Evolutionary conservation across 2,797 vertebrate species (phyloP).

Genomic region (Mallotus villosus): DNA sequence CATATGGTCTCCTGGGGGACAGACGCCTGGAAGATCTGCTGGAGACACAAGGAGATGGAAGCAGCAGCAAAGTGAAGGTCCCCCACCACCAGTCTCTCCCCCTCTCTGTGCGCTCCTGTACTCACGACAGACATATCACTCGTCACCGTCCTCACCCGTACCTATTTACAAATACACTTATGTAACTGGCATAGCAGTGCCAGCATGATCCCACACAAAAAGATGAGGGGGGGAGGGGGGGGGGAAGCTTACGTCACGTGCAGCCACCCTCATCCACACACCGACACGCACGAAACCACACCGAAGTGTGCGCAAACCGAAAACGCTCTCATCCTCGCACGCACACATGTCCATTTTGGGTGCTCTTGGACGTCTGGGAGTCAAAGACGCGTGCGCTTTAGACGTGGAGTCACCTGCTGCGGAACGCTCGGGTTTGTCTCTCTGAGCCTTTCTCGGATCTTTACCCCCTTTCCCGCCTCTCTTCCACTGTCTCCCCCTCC

Average conservation of each 20-base stretch:
- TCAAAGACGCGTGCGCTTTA: not conserved
- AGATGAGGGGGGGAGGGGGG: not conserved
- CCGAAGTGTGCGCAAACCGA: not conserved
- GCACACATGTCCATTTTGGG: not conserved
- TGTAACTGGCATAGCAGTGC: constrained; percentile 5
- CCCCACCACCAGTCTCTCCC: constrained; percentile 5
- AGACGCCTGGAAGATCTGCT: constrained; percentile 17
- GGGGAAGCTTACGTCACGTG: not conserved
- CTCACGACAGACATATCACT: constrained; percentile 7
- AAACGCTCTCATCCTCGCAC: not conserved
- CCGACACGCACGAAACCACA: not conserved
- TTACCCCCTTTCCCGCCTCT: not conserved
- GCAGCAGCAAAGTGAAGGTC: not conserved
- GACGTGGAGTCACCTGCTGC: not conserved
- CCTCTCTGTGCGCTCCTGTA: not conserved
- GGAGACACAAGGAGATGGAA: constrained; percentile 3
- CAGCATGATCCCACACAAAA: not conserved
- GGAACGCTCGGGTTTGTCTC: not conserved
- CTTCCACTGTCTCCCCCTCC: too few relatives aligned
- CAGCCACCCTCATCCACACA: not conserved
- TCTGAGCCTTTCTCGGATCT: not conserved
- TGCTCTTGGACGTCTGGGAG: too few relatives aligned
- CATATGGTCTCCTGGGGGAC: constrained; percentile 19
- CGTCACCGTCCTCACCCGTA: not conserved
- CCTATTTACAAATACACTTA: not conserved